Evolutionary conservation across 2,888 invertebrate genomes (phyloP).

Genomic region (Leucoma salicis): DNA sequence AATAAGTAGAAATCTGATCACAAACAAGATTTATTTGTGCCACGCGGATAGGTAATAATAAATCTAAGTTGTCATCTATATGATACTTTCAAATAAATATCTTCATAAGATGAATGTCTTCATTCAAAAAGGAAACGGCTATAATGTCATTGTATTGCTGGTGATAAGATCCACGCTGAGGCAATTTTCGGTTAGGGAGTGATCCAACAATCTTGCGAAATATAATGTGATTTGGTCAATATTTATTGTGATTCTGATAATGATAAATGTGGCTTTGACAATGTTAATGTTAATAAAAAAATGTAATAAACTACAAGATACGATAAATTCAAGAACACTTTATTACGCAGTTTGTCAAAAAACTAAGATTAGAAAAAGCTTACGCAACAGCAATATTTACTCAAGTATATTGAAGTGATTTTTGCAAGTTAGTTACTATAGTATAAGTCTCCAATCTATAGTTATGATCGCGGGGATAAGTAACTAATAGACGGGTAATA

Average conservation of each 20-base stretch:
- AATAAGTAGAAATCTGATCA: slow-evolving; percentile 39
- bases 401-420: too few species aligned
- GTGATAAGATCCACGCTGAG: slow-evolving; percentile 5
- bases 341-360: too few species aligned
- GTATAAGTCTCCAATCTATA: too few species aligned
- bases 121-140: slow-evolving; percentile 18
- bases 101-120: slow-evolving; percentile 16
- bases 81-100: slow-evolving; percentile 18
- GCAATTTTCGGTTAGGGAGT: slow-evolving; percentile 6
- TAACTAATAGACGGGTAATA: too few species aligned
- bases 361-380: too few species aligned
- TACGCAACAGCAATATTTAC: too few species aligned
- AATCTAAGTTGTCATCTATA: slow-evolving; percentile 23
- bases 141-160: slow-evolving; percentile 12
- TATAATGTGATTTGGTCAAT: neutral
- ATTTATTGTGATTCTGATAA: slow-evolving; percentile 2
- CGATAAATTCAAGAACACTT: too few species aligned
- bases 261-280: neutral
- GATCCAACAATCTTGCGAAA: slow-evolving; percentile 1
- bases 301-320: too few species aligned
- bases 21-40: slow-evolving; percentile 31
- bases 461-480: too few species aligned
- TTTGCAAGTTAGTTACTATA: too few species aligned
- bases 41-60: slow-evolving; percentile 26
- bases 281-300: too few species aligned